phyloP scores from a whole-genome alignment of 2,888 invertebrate genomes.

The Helleia helle region DNA sequence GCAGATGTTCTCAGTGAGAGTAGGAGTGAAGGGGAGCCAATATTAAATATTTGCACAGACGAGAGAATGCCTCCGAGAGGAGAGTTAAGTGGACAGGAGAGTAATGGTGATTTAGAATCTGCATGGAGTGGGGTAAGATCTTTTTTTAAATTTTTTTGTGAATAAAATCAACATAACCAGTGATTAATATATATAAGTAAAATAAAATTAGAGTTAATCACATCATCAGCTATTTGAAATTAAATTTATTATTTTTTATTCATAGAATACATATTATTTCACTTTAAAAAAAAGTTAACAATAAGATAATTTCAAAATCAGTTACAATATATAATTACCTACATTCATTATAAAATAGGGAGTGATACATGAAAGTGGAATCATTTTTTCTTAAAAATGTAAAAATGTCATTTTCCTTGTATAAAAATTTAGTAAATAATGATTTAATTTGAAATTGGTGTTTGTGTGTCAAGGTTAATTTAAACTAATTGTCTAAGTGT shows the following conservation, averaged over 20 bases:
- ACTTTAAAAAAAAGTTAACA: too few species aligned
- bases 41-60: constrained; percentile 85
- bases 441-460: constrained; percentile 16
- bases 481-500: constrained; percentile 14
- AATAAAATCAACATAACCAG: too few species aligned
- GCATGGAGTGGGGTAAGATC: constrained; percentile 81
- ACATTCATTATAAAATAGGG: too few species aligned
- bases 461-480: constrained; percentile 20
- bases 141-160: constrained; percentile 10
- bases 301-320: too few species aligned
- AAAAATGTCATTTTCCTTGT: background rate
- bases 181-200: too few species aligned
- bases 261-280: too few species aligned
- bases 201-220: too few species aligned
- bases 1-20: constrained; percentile 50
- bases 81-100: constrained; percentile 90
- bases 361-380: too few species aligned
- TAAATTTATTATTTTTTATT: too few species aligned
- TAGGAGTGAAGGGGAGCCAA: constrained; percentile 43
- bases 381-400: too few species aligned
- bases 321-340: too few species aligned
- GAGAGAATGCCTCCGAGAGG: constrained; percentile 91
- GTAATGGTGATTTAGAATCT: constrained; percentile 85
- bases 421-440: constrained; percentile 5
- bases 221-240: too few species aligned